Base-by-base conservation (phyloP, 2,888 invertebrate species). In the Tricholauxania praeusta region DNA sequence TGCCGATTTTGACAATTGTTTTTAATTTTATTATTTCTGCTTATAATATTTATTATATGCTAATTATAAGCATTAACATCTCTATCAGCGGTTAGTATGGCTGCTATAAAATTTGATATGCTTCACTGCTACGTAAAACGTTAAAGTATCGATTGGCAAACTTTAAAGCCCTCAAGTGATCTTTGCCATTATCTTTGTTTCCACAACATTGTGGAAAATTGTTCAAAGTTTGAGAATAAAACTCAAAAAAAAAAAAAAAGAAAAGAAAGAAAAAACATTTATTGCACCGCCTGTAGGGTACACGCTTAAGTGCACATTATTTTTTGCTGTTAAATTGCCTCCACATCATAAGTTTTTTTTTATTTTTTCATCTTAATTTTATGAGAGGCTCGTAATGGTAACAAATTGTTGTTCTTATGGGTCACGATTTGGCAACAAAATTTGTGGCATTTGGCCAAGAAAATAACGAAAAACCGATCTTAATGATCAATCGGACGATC, bases 101-200 rank as follows among this genome's bases (percentile, higher is more conserved):
- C 0, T 39, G 7, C 2, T 10, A 39, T 10, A 39, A 7, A 39
- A 39, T 39, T 5, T 10, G 0, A 39, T 10, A 39, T 39, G 39
- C 39, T 39, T 67, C 53, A n/a, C 53, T 32, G 47, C 65, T 47
- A 51, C 55, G 48, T 53, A 12, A 3, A 57, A 70, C 73, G 64
- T 76, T 76, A 75, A 75, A 75, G 75, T 76, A 65, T 71, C 60
- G 66, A 76, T 64, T 62, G 63, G 76, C 74, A 74, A 76, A 69
- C 76, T 76, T 76, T 76, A 48, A 17, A 12, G 64, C 49, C 64
- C 64, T 48, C 62, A 39, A 62, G 62, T 62, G 59, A 28, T 59
- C 59, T 59, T 14, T 59, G 17, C 22, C 22, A 47, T 47, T 12
- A 39, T 62, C 62, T 32, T 39, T 62, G 62, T 59, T 19, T 39